phyloP scores from a whole-genome alignment of 2,113 vertebrate genomes.

The Cranoglanis bouderius region DNA sequence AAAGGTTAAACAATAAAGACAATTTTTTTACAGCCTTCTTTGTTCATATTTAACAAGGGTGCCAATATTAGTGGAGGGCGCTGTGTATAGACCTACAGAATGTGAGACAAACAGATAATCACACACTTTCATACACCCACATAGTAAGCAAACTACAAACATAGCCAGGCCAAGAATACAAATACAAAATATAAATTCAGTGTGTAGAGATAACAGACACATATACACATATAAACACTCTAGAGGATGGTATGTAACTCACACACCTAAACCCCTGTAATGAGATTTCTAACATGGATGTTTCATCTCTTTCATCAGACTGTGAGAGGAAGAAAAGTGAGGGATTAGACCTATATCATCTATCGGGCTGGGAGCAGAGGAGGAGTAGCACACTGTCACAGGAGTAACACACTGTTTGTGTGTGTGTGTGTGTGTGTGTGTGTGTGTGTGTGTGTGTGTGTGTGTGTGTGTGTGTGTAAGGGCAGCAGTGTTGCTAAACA shows the following conservation, averaged over 20 bases:
- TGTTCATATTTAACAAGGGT: too few species aligned
- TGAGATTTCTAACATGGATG: slow-evolving; percentile 56
- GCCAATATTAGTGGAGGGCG: too few species aligned
- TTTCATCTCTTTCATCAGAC: slow-evolving; percentile 50
- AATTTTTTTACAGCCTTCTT: too few species aligned
- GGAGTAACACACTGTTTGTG: too few species aligned
- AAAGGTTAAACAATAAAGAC: too few species aligned
- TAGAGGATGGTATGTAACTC: slow-evolving; percentile 18
- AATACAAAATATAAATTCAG: slow-evolving; percentile 22
- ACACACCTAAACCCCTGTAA: slow-evolving; percentile 56
- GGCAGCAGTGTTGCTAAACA: background rate
- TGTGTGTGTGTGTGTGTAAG: slow-evolving; percentile 23
- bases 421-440: too few species aligned
- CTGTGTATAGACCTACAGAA: too few species aligned
- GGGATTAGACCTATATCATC: slow-evolving; percentile 55
- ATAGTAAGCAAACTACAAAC: background rate
- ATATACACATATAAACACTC: background rate
- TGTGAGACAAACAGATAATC: slow-evolving; percentile 39
- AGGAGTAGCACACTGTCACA: slow-evolving; percentile 8
- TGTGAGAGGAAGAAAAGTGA: slow-evolving; percentile 35
- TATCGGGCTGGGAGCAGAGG: slow-evolving; percentile 1
- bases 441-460: background rate
- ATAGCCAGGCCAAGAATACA: background rate
- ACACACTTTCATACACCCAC: slow-evolving; percentile 25
- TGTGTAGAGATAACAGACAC: background rate